Evolutionary conservation across 2,888 invertebrate species (phyloP).

Genomic region (Nomada flava): DNA sequence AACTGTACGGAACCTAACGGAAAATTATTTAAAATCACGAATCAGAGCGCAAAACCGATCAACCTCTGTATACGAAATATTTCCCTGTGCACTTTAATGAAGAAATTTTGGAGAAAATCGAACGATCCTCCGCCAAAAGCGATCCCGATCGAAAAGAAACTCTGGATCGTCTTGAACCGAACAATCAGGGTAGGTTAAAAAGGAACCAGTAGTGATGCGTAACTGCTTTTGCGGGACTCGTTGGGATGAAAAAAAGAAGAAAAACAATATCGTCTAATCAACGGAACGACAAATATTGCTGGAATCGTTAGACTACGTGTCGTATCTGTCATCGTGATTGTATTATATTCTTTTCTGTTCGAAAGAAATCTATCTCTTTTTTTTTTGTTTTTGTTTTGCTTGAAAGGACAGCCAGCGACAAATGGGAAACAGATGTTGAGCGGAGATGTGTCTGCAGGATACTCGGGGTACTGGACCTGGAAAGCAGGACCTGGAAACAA

Average conservation of each 20-base stretch:
- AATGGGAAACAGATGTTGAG: slow-evolving; percentile 78
- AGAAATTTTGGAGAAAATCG: not conserved
- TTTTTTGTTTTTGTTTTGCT: slow-evolving; percentile 62
- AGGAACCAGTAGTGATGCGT: slow-evolving; percentile 59
- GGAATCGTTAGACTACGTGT: slow-evolving; percentile 56
- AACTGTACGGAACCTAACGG: not conserved
- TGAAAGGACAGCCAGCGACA: slow-evolving; percentile 82
- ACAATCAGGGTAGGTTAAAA: slow-evolving; percentile 39
- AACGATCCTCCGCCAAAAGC: slow-evolving; percentile 54
- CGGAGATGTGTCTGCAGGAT: slow-evolving; percentile 83
- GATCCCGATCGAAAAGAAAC: slow-evolving; percentile 51
- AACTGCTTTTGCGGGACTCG: slow-evolving; percentile 48
- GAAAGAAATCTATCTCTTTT: slow-evolving; percentile 5
- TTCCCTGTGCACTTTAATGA: no score
- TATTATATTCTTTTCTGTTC: slow-evolving; percentile 11
- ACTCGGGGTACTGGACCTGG: slow-evolving; percentile 83
- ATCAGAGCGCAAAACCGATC: no score
- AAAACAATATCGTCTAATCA: slow-evolving; percentile 41
- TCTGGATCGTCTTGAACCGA: slow-evolving; percentile 53
- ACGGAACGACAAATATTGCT: slow-evolving; percentile 63
- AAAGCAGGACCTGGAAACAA: slow-evolving; percentile 84
- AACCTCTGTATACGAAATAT: no score
- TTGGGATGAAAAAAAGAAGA: slow-evolving; percentile 29
- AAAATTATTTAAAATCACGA: not conserved
- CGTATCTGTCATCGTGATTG: slow-evolving; percentile 57